These are phyloP conservation scores for Brachionus asplanchnoidis DNA, from an alignment of 1,140 invertebrate species.

Conservation along the genomic window DNA sequence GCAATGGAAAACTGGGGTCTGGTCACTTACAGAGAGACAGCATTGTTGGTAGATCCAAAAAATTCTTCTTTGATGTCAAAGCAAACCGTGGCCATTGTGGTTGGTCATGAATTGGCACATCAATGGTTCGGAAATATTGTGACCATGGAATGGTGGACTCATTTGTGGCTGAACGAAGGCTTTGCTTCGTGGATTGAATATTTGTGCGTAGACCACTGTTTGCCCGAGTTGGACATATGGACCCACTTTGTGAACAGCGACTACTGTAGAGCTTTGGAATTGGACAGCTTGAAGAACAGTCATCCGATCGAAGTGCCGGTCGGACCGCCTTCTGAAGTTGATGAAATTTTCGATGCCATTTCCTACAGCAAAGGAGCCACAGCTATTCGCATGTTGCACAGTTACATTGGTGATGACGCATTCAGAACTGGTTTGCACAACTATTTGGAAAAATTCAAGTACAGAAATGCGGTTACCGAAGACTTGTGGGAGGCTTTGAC, in stretches of 20 bases:
- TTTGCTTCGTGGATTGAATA: slow-evolving; percentile 59
- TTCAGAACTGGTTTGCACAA: slow-evolving; percentile 90
- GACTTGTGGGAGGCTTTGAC: slow-evolving; percentile 87
- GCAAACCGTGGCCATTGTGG: slow-evolving; percentile 78
- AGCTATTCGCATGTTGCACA: slow-evolving; percentile 90
- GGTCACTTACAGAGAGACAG: slow-evolving; percentile 53
- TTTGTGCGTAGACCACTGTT: slow-evolving; percentile 58
- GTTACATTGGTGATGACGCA: slow-evolving; percentile 81
- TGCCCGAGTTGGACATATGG: slow-evolving; percentile 61
- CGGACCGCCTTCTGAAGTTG: slow-evolving; percentile 54
- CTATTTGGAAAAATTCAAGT: slow-evolving; percentile 81
- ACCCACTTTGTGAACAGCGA: slow-evolving; percentile 56
- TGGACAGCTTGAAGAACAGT: slow-evolving; percentile 56
- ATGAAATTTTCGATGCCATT: slow-evolving; percentile 59
- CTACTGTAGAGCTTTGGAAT: slow-evolving; percentile 52
- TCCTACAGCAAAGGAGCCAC: slow-evolving; percentile 63
- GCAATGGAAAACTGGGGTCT: slow-evolving; percentile 60
- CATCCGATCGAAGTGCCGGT: slow-evolving; percentile 59
- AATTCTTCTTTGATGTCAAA: slow-evolving; percentile 69
- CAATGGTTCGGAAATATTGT: slow-evolving; percentile 58
- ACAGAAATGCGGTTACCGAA: slow-evolving; percentile 83
- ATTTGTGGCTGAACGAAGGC: slow-evolving; percentile 58
- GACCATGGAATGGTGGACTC: slow-evolving; percentile 67
- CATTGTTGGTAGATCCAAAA: slow-evolving; percentile 45
- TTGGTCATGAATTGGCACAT: slow-evolving; percentile 79